A percentile compares a stretch with the other conserved stretches of the same genome.
phyloP scores from a whole-genome alignment of 2,113 vertebrate genomes.

The Chamaetylas fuelleborni region DNA sequence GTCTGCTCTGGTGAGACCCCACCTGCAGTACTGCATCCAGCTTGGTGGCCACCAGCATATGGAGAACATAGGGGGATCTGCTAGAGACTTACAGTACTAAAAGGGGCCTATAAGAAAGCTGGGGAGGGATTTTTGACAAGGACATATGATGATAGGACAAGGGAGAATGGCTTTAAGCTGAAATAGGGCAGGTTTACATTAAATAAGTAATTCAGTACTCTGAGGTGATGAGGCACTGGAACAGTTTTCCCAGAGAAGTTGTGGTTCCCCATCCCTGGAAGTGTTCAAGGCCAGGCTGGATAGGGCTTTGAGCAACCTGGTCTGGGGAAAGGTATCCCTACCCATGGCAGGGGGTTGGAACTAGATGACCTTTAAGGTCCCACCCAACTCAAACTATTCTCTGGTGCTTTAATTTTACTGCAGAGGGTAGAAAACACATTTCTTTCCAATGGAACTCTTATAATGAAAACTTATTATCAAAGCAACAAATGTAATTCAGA shows the following conservation, averaged over 20 bases:
- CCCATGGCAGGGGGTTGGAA: neutral
- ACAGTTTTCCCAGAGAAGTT: neutral
- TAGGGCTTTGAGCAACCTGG: neutral
- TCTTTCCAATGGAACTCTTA: neutral
- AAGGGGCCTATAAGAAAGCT: neutral
- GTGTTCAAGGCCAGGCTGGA: neutral
- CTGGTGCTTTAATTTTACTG: neutral
- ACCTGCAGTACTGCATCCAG: neutral
- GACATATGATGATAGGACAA: neutral
- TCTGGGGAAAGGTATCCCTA: neutral
- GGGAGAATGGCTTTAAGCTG: neutral
- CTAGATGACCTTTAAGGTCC: neutral
- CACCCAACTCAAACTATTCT: neutral
- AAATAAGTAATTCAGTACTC: neutral
- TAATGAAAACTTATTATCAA: slow-evolving; percentile 20
- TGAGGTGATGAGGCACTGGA: neutral
- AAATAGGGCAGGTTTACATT: neutral
- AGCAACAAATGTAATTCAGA: neutral
- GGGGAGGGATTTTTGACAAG: neutral
- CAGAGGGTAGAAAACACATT: neutral
- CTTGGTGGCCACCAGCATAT: fast-evolving
- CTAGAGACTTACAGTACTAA: neutral
- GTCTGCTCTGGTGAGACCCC: neutral
- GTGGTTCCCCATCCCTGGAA: neutral
- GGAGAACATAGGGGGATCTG: neutral